Conservation (phyloP, 2,113 vertebrate genomes). For the Gnathonemus echidnorhynchus region DNA sequence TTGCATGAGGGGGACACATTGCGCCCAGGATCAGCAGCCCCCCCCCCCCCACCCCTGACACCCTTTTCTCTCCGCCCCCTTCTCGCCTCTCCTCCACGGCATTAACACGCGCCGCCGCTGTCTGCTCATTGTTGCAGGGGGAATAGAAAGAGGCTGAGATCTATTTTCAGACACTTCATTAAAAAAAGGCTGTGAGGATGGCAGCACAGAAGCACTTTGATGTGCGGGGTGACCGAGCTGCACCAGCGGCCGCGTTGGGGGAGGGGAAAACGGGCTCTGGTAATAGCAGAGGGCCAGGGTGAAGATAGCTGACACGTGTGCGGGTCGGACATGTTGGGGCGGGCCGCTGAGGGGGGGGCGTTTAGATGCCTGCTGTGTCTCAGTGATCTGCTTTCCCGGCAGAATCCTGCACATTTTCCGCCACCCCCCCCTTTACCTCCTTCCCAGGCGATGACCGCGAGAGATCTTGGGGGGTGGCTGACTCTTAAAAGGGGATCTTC, state of each 20-base stretch:
- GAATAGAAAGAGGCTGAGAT: constrained; percentile 30
- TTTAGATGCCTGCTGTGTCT: background rate
- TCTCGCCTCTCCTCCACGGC: constrained; percentile 25
- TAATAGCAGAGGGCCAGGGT: background rate
- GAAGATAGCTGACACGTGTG: background rate
- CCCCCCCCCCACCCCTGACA: background rate
- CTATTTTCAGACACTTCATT: constrained; percentile 39
- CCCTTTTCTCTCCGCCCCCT: constrained; percentile 13
- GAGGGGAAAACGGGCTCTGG: background rate
- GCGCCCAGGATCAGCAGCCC: constrained; percentile 34
- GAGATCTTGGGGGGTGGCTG: background rate
- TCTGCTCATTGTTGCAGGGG: constrained; percentile 22
- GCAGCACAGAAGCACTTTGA: constrained; percentile 32
- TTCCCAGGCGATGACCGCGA: background rate
- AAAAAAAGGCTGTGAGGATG: constrained; percentile 37
- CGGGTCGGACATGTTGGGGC: background rate
- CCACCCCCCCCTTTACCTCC: background rate
- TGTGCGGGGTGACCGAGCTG: constrained; percentile 25
- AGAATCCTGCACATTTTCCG: background rate
- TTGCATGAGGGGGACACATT: background rate
- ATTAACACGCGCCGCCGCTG: background rate
- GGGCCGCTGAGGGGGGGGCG: background rate
- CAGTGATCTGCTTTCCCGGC: background rate
- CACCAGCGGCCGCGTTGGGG: background rate
- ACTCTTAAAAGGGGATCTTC: constrained; percentile 9